Evolutionary conservation across 2,797 vertebrate species (phyloP).

Genomic region (Bradypodion pumilum): DNA sequence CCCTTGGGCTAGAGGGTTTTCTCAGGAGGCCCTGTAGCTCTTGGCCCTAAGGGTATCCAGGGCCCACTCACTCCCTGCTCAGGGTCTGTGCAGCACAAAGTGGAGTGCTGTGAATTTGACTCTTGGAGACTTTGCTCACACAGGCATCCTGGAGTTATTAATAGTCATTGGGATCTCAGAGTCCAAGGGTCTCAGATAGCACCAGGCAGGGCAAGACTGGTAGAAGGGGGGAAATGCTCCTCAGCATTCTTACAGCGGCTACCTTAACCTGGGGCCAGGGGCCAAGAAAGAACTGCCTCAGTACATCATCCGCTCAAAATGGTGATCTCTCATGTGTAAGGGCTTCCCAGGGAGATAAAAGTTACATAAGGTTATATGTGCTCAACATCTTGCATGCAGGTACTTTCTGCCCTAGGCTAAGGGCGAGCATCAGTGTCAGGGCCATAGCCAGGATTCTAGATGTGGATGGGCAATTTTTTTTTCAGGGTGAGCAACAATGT

Average conservation of each 20-base stretch:
- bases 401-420: background rate
- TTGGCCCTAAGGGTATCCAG: slow-evolving; percentile 33
- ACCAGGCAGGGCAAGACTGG: slow-evolving; percentile 50
- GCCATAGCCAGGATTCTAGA: too few species aligned
- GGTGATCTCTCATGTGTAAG: background rate
- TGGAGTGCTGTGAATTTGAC: slow-evolving; percentile 83
- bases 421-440: background rate
- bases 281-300: background rate
- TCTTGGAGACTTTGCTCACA: slow-evolving; percentile 83
- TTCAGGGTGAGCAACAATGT: too few species aligned
- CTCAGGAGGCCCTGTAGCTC: slow-evolving; percentile 33
- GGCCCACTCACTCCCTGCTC: slow-evolving; percentile 43
- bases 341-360: background rate
- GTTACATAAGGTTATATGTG: too few species aligned
- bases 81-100: slow-evolving; percentile 77
- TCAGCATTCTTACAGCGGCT: slow-evolving; percentile 2
- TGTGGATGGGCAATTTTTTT: too few species aligned
- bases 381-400: background rate
- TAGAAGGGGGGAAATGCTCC: background rate
- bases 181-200: slow-evolving; percentile 76
- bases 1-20: slow-evolving; percentile 37
- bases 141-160: slow-evolving; percentile 89
- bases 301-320: background rate
- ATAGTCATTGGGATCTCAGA: slow-evolving; percentile 79
- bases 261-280: background rate